Evolutionary conservation across 1,140 invertebrate genomes (phyloP).

Genomic region (Drosophila truncata): DNA sequence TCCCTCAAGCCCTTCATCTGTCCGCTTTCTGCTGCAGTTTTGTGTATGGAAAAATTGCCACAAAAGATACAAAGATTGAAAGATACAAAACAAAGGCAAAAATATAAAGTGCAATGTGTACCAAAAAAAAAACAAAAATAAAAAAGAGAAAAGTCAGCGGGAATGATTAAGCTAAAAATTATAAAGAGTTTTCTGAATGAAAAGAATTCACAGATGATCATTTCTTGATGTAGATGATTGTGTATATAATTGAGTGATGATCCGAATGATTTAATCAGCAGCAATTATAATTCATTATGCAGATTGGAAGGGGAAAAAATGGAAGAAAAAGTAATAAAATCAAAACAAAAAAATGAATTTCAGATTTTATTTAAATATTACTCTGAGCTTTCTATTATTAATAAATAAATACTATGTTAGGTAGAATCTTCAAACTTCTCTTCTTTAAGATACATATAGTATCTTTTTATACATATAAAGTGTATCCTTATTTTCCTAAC

Average conservation of each 20-base stretch:
- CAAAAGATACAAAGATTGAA: slow-evolving; percentile 45
- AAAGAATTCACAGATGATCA: slow-evolving; percentile 38
- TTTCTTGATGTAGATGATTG: slow-evolving; percentile 36
- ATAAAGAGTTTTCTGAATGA: slow-evolving; percentile 36
- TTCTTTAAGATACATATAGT: too few relatives aligned
- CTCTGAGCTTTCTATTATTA: too few relatives aligned
- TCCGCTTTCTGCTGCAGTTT: background rate
- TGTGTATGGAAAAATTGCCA: slow-evolving; percentile 47
- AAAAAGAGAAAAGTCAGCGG: background rate
- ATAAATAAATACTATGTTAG: too few relatives aligned
- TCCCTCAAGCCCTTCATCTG: background rate
- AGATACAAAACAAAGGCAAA: slow-evolving; percentile 42
- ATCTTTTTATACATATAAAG: too few relatives aligned
- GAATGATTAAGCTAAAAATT: slow-evolving; percentile 40
- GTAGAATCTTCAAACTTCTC: too few relatives aligned
- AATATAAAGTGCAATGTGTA: slow-evolving; percentile 38
- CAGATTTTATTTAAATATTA: too few relatives aligned
- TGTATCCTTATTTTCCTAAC: background rate
- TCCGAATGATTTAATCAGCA: slow-evolving; percentile 40
- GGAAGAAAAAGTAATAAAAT: background rate
- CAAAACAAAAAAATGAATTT: background rate
- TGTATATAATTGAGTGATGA: slow-evolving; percentile 46
- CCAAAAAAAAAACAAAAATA: slow-evolving; percentile 3
- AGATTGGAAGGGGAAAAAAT: background rate
- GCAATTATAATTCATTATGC: slow-evolving; percentile 39